A percentile compares a stretch with the other conserved stretches of the same genome.
These are phyloP conservation scores for Polyodon spathula DNA, from an alignment of 2,113 vertebrate species.

Conservation along the genomic window DNA sequence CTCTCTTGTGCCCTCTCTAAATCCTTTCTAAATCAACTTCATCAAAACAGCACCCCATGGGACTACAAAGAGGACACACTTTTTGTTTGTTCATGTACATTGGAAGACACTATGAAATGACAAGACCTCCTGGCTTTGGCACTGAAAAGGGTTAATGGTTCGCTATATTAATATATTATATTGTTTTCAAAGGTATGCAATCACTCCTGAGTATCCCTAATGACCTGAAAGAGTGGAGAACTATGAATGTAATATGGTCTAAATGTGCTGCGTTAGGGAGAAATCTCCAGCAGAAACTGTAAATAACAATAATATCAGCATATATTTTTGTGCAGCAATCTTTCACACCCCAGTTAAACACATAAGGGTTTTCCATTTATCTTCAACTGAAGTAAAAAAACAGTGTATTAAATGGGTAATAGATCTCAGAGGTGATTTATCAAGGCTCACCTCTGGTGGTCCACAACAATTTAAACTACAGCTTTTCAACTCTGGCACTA, in stretches of 20 bases:
- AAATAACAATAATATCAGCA: constrained; percentile 12
- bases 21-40: no score
- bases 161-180: no score
- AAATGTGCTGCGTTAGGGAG: constrained; percentile 12
- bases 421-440: constrained; percentile 25
- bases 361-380: constrained; percentile 9
- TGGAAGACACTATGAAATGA: not conserved
- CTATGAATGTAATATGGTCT: constrained; percentile 4
- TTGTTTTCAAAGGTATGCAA: not conserved
- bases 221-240: not conserved
- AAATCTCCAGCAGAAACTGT: not conserved
- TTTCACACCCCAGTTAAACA: constrained; percentile 2
- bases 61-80: not conserved
- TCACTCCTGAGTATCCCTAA: not conserved
- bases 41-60: not conserved
- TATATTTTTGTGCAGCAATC: constrained; percentile 3
- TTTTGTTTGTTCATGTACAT: not conserved
- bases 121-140: not conserved
- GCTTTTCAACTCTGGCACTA: constrained; percentile 26
- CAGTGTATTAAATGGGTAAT: constrained; percentile 18
- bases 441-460: constrained; percentile 18
- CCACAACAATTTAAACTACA: constrained; percentile 26
- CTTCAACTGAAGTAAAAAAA: constrained; percentile 16
- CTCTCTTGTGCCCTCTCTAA: no score
- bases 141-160: no score